Conservation (phyloP, 2,113 vertebrate species). For the Psilopogon haemacephalus region DNA sequence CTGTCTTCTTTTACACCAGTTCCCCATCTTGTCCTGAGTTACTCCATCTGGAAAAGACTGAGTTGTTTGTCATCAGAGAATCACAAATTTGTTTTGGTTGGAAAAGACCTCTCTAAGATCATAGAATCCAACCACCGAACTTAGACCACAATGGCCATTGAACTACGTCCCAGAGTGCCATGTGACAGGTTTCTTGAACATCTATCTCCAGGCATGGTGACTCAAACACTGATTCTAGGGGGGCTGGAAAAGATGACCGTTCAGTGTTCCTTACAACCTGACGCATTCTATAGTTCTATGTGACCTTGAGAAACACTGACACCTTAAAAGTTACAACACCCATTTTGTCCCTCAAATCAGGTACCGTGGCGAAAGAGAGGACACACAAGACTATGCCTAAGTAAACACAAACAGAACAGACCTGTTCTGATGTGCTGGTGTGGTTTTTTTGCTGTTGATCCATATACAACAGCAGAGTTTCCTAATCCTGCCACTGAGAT, state of each 20-base stretch:
- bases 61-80: background rate
- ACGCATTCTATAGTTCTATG: too few species aligned
- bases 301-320: background rate
- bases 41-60: background rate
- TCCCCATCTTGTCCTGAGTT: background rate
- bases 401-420: background rate
- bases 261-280: too few species aligned
- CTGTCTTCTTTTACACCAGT: background rate
- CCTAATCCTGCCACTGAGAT: background rate
- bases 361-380: background rate
- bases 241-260: too few species aligned
- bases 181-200: too few species aligned
- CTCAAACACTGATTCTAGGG: too few species aligned
- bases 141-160: too few species aligned
- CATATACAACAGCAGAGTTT: background rate
- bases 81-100: too few species aligned
- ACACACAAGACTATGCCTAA: fast-evolving
- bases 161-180: too few species aligned
- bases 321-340: background rate
- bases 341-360: background rate
- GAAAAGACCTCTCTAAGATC: too few species aligned
- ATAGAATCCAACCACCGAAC: too few species aligned
- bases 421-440: background rate
- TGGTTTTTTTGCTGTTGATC: background rate
- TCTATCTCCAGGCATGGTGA: too few species aligned